Base-by-base conservation (phyloP, 2,797 vertebrate species). In the Stomatorhinus walkeri region DNA sequence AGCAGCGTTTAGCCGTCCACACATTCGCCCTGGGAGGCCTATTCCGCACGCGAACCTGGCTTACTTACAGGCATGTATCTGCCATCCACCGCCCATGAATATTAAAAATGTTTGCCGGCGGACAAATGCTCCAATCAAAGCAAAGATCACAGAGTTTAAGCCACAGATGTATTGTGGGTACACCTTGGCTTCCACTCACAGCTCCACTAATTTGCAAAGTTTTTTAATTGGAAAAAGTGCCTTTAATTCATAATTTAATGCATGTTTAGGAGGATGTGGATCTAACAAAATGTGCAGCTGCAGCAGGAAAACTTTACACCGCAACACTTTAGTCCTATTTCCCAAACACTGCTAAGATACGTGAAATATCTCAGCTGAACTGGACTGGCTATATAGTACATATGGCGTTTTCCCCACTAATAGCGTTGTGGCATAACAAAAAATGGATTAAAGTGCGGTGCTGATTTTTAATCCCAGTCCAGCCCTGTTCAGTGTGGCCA, bases 51-150 rank as follows among this genome's bases (percentile, higher is more conserved):
- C 40, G 28, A 51, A 84, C 81, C 43, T 84, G 46, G 10, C 36
- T 84, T 12, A 84, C 40, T 48, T 8, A 28, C 43, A 84, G 40
- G 81, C n/a, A 14, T 49, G n/a, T 84, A 24, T 48, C 43, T 84
- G 46, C 81, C n/a, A 84, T 19, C 9, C 28, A 83, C 79, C 10
- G 79, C 6, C 3, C 40, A 46, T 48, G 43, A 83, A 43, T 83
- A 83, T 83, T 46, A 83, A 83, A 43, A 83, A 46, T 83, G 43
- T 22, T 43, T 83, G 64, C 64, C 28, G 5, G 28, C 64, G 64
- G 64, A 72, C 32, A 72, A 72, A 72, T 72, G 28, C 64, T 72
- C 64, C 64, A 72, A 72, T 72, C 64, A 72, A 72, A 72, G 64
- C 28, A 32, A 72, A 72, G 64, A 72, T 72, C 64, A 83, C n/a